phyloP scores from a whole-genome alignment of 2,797 vertebrate genomes.

The Clarias laeviceps region DNA sequence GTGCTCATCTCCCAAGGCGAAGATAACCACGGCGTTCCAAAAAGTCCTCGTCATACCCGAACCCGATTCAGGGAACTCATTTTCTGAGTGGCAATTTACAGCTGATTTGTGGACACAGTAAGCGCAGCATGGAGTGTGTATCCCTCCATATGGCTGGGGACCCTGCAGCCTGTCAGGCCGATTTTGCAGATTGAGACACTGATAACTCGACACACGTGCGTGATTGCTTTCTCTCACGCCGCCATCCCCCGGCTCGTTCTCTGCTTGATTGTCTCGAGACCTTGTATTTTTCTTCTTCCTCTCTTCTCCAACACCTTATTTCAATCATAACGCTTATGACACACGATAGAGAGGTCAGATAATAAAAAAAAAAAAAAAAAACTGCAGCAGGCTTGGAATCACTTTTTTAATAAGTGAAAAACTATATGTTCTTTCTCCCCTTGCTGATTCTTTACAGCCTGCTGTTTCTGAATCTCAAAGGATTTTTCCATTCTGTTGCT shows the following conservation, averaged over 20 bases:
- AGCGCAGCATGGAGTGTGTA: conserved; percentile 38
- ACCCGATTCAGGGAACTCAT: conserved; percentile 44
- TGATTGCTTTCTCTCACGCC: conserved; percentile 46
- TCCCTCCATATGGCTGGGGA: conserved; percentile 31
- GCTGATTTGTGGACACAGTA: conserved; percentile 59
- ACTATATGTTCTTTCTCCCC: conserved; percentile 6
- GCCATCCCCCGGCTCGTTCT: neutral
- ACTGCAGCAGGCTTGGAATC: neutral
- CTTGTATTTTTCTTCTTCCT: neutral
- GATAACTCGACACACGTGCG: conserved; percentile 49
- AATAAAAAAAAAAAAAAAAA: neutral
- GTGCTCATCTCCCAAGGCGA: neutral
- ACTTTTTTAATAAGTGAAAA: conserved; percentile 25
- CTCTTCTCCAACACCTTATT: conserved; percentile 36
- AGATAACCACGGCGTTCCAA: conserved; percentile 44
- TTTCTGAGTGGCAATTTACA: conserved; percentile 58
- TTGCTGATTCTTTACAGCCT: neutral
- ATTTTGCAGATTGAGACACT: conserved; percentile 54
- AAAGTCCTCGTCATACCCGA: conserved; percentile 37
- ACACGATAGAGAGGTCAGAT: conserved; percentile 1
- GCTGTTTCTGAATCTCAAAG: neutral
- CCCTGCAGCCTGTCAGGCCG: conserved; percentile 48
- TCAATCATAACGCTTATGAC: conserved; percentile 36
- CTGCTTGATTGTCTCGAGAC: conserved; percentile 33
- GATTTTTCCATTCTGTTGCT: neutral